Evolutionary conservation across 2,888 invertebrate species (phyloP).

Genomic region (Fragum fragum): DNA sequence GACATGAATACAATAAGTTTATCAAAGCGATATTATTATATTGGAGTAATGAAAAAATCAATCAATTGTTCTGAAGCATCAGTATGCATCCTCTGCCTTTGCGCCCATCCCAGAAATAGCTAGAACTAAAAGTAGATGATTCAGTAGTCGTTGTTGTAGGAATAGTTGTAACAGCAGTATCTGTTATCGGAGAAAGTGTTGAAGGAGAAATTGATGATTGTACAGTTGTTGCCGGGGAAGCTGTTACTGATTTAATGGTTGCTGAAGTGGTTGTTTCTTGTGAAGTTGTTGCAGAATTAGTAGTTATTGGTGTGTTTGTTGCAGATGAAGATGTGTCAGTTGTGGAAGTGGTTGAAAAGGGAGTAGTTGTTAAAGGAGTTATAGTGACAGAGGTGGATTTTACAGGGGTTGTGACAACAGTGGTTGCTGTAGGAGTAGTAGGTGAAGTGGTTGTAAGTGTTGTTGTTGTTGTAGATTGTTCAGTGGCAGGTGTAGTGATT

Average conservation of each 20-base stretch:
- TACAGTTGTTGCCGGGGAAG: constrained; percentile 21
- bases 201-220: constrained; percentile 22
- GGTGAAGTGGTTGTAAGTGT: constrained; percentile 24
- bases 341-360: constrained; percentile 10
- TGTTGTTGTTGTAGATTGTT: background rate
- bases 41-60: too few relatives aligned
- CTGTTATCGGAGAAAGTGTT: background rate
- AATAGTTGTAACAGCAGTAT: constrained; percentile 13
- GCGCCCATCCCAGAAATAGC: too few relatives aligned
- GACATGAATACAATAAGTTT: too few relatives aligned
- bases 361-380: constrained; percentile 14
- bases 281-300: constrained; percentile 23
- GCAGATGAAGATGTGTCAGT: constrained; percentile 28
- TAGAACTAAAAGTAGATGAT: background rate
- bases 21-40: too few relatives aligned
- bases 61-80: too few relatives aligned
- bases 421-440: constrained; percentile 30
- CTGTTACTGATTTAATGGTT: constrained; percentile 19
- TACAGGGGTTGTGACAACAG: background rate
- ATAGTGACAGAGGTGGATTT: too few relatives aligned
- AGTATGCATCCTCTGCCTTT: too few relatives aligned
- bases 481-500: background rate
- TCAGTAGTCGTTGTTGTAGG: background rate
- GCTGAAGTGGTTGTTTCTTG: constrained; percentile 2
- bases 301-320: background rate